A percentile compares a stretch with the other conserved stretches of the same genome.
These are phyloP conservation scores for Spinus olivaceus DNA, from an alignment of 2,797 vertebrate genomes.

Conservation along the genomic window DNA sequence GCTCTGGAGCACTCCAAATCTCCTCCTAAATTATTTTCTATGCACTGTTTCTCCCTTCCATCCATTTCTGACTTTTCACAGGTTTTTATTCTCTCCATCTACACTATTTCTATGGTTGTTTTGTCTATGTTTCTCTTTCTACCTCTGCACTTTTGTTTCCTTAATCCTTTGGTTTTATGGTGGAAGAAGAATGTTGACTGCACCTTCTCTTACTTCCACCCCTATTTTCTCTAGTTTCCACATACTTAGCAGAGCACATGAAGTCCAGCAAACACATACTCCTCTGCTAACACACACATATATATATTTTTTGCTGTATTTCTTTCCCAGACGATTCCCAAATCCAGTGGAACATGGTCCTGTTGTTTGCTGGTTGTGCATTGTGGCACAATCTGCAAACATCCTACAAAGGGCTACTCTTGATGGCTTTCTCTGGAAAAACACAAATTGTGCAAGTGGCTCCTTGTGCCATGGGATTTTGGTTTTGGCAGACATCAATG, in stretches of 20 bases:
- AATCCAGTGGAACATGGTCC: not conserved
- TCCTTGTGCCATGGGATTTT: not conserved
- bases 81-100: not conserved
- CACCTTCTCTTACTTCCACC: not conserved
- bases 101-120: not conserved
- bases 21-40: not conserved
- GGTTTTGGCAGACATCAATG: not conserved
- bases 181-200: not conserved
- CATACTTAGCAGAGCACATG: not conserved
- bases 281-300: not conserved
- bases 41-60: not conserved
- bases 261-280: not conserved
- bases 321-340: not conserved
- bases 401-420: not conserved
- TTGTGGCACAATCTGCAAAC: not conserved
- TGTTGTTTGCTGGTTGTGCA: not conserved
- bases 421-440: not conserved
- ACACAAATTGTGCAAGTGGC: not conserved
- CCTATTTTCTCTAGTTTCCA: not conserved
- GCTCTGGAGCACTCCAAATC: not conserved
- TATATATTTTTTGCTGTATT: not conserved
- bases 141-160: not conserved
- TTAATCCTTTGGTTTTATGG: not conserved
- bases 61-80: not conserved
- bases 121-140: not conserved